phyloP scores from a whole-genome alignment of 1,140 invertebrate genomes.

The Macrosteles quadrilineatus region DNA sequence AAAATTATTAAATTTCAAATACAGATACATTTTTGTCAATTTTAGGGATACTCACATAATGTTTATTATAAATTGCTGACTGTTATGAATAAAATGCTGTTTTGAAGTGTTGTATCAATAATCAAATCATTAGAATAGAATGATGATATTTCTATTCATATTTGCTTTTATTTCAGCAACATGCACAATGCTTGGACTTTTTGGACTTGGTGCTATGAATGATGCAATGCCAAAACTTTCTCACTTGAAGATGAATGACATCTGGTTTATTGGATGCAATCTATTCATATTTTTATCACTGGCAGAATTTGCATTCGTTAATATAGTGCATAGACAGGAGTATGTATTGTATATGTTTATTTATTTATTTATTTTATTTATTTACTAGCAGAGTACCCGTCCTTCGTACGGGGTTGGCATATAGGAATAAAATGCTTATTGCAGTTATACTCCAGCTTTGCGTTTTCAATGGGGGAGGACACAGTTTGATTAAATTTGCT shows the following conservation, averaged over 20 bases:
- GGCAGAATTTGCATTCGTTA: constrained; percentile 85
- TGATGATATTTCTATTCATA: not conserved
- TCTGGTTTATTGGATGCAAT: constrained; percentile 85
- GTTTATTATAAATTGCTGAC: not conserved
- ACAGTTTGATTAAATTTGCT: too few species aligned
- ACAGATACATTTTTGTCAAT: not conserved
- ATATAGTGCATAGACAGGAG: constrained; percentile 82
- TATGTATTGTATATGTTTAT: constrained; percentile 51
- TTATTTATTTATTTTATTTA: not conserved
- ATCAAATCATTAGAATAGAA: too few species aligned
- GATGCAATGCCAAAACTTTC: constrained; percentile 82
- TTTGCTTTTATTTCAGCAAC: constrained; percentile 57
- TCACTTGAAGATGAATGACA: constrained; percentile 84
- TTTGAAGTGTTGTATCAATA: too few species aligned
- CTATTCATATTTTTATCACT: constrained; percentile 82
- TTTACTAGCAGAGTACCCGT: too few species aligned
- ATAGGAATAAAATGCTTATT: too few species aligned
- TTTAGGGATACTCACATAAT: constrained; percentile 4
- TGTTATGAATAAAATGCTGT: too few species aligned
- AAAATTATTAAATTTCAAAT: too few species aligned
- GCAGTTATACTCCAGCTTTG: too few species aligned
- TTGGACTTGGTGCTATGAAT: constrained; percentile 75
- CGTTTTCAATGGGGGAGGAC: too few species aligned
- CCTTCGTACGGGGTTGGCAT: too few species aligned
- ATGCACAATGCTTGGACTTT: constrained; percentile 82